phyloP scores from a whole-genome alignment of 1,140 invertebrate genomes.

The Cardiocondyla obscurior region DNA sequence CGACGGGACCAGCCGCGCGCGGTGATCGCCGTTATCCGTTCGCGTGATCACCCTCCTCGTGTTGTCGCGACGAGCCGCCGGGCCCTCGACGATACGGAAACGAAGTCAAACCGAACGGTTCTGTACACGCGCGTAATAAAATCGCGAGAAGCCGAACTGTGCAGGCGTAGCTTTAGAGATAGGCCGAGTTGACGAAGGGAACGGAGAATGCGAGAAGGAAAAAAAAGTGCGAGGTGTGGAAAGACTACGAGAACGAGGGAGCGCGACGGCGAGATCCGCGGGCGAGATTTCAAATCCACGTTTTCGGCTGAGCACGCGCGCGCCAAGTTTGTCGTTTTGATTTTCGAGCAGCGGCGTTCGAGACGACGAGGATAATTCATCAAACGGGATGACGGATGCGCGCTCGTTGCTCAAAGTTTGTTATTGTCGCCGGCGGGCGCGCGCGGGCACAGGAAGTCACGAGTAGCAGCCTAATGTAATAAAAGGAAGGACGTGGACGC shows the following conservation, averaged over 20 bases:
- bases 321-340: background rate
- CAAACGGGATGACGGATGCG: conserved; percentile 8
- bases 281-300: background rate
- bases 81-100: background rate
- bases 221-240: background rate
- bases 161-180: background rate
- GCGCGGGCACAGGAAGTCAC: conserved; percentile 34
- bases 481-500: conserved; percentile 32
- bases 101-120: background rate
- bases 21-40: background rate
- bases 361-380: background rate
- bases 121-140: conserved; percentile 3
- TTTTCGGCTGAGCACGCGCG: background rate
- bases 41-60: background rate
- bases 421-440: background rate
- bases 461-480: background rate
- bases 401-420: conserved; percentile 39
- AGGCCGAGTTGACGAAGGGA: background rate
- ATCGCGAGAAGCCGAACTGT: background rate
- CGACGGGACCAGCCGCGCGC: background rate
- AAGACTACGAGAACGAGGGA: background rate
- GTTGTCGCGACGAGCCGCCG: background rate
- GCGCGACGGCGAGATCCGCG: too few relatives aligned
- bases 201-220: background rate
- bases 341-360: background rate